These are phyloP conservation scores for Platichthys flesus DNA, from an alignment of 2,113 vertebrate species.

Conservation along the genomic window DNA sequence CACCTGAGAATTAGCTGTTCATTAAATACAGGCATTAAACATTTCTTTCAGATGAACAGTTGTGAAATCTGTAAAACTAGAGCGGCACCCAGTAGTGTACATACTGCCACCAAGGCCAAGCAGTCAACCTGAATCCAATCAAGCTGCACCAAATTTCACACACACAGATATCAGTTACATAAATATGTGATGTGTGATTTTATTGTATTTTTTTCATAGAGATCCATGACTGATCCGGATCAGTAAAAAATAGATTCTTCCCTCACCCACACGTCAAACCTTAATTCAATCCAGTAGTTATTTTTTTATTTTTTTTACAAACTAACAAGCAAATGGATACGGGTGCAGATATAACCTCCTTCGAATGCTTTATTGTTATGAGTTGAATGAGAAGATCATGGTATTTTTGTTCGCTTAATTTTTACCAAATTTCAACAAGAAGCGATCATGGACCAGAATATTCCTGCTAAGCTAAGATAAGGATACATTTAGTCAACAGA, in stretches of 20 bases:
- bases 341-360: too few relatives aligned
- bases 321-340: too few relatives aligned
- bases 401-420: neutral
- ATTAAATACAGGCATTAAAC: neutral
- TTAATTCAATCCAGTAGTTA: too few relatives aligned
- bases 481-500: neutral
- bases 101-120: neutral
- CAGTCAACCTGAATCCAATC: neutral
- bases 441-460: neutral
- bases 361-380: neutral
- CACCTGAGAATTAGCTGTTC: neutral
- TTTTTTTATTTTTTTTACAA: too few relatives aligned
- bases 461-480: constrained; percentile 1
- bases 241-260: too few relatives aligned
- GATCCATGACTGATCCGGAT: too few relatives aligned
- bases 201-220: too few relatives aligned
- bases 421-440: neutral
- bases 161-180: neutral
- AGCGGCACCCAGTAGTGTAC: neutral
- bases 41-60: neutral
- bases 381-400: constrained; percentile 1
- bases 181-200: too few relatives aligned
- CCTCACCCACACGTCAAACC: too few relatives aligned
- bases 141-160: neutral
- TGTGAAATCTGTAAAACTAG: neutral